Conservation (phyloP, 2,888 invertebrate genomes). For the Brachylomia viminalis region DNA sequence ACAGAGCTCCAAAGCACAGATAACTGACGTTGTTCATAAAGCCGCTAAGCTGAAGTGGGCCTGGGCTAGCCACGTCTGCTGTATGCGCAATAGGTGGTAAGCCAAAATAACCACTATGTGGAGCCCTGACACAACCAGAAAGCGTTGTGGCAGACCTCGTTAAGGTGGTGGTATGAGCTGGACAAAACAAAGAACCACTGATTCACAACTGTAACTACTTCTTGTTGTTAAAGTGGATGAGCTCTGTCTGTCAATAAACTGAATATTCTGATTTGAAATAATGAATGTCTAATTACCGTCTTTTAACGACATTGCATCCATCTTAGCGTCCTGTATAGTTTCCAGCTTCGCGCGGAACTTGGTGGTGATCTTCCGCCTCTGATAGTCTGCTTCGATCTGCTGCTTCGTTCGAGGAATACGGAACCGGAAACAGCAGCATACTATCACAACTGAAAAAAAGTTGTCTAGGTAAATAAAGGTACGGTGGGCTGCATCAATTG, state of each 20-base stretch:
- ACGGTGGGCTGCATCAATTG: no score
- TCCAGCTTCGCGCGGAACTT: slow-evolving; percentile 95
- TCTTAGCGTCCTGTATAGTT: slow-evolving; percentile 95
- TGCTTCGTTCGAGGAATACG: slow-evolving; percentile 98
- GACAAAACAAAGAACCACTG: background rate
- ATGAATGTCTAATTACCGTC: slow-evolving; percentile 89
- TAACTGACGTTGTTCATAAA: background rate
- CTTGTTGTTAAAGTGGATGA: background rate
- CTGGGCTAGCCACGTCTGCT: background rate
- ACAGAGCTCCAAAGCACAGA: background rate
- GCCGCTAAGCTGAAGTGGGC: background rate
- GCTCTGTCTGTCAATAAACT: background rate
- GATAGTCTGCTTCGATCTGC: slow-evolving; percentile 98
- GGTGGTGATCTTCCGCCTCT: slow-evolving; percentile 94
- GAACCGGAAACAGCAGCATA: slow-evolving; percentile 97
- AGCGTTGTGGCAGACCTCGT: no score
- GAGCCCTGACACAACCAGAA: background rate
- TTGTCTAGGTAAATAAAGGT: background rate
- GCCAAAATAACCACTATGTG: background rate
- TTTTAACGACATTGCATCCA: slow-evolving; percentile 95
- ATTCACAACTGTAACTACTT: background rate
- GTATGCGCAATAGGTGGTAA: no score
- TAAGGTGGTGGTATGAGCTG: background rate
- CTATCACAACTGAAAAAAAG: slow-evolving; percentile 92
- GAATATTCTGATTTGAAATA: background rate